Evolutionary conservation across 2,113 vertebrate genomes (phyloP).

Genomic region (Edolisoma coerulescens): DNA sequence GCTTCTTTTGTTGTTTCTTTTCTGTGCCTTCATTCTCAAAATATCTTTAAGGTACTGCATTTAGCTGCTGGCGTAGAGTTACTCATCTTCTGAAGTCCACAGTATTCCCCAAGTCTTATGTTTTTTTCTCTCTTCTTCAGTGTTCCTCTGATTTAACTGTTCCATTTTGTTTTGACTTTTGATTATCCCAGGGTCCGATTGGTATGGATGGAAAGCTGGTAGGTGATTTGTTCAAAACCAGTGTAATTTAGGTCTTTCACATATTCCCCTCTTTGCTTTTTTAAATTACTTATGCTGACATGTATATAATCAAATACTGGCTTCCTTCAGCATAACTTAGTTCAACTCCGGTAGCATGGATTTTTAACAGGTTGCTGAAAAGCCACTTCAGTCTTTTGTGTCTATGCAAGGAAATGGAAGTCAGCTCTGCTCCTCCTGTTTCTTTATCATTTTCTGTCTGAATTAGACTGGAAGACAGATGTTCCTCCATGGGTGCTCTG

Average conservation of each 20-base stretch:
- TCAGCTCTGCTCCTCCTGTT: neutral
- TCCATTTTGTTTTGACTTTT: slow-evolving; percentile 61
- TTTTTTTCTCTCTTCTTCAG: neutral
- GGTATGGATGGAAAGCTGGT: slow-evolving; percentile 67
- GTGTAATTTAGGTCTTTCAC: slow-evolving; percentile 4
- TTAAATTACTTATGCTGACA: neutral
- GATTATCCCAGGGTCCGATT: slow-evolving; percentile 56
- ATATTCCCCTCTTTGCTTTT: neutral
- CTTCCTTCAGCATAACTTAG: neutral
- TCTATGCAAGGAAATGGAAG: neutral
- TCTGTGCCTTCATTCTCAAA: slow-evolving; percentile 50
- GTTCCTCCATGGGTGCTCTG: neutral
- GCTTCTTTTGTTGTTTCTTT: slow-evolving; percentile 67
- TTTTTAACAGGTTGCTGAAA: neutral
- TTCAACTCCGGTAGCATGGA: neutral
- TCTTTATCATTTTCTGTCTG: neutral
- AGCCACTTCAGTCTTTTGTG: neutral
- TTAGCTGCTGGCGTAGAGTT: slow-evolving; percentile 6
- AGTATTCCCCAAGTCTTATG: neutral
- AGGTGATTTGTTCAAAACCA: slow-evolving; percentile 38
- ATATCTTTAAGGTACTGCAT: neutral
- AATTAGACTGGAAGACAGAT: neutral
- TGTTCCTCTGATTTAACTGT: slow-evolving; percentile 56
- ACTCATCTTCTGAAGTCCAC: neutral
- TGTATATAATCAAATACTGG: neutral